A percentile compares a stretch with the other conserved stretches of the same genome.
Evolutionary conservation across 2,113 vertebrate species (phyloP).

Genomic region (Heliornis fulica): DNA sequence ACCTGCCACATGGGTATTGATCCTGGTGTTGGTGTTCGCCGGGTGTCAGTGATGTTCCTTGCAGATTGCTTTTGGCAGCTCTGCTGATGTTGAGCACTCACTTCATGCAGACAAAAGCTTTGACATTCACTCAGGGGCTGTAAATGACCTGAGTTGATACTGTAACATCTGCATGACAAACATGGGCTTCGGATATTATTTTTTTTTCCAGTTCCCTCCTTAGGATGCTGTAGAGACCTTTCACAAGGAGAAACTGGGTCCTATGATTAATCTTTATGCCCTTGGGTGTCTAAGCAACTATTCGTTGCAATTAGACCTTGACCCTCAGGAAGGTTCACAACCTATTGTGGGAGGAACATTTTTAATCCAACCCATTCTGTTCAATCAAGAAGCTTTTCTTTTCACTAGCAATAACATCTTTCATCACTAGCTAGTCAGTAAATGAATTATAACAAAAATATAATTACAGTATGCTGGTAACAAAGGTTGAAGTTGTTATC

Average conservation of each 20-base stretch:
- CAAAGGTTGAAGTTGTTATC: neutral
- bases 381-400: neutral
- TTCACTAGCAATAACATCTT: neutral
- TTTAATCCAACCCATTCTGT: neutral
- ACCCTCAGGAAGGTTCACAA: neutral
- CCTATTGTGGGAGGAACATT: neutral
- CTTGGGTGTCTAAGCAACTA: neutral
- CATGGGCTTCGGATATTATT: neutral
- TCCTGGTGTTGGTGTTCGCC: neutral
- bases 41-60: neutral
- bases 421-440: neutral
- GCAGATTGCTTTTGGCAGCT: conserved; percentile 48
- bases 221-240: neutral
- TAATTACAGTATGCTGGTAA: neutral
- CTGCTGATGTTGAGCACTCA: neutral
- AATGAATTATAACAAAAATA: neutral
- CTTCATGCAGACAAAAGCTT: conserved; percentile 40
- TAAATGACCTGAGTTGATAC: neutral
- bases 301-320: neutral
- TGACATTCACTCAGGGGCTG: conserved; percentile 23
- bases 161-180: neutral
- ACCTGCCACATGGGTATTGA: neutral
- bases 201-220: neutral
- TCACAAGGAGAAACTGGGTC: neutral
- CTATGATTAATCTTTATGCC: neutral